Evolutionary conservation across 2,888 invertebrate genomes (phyloP), one percentile per base, ranked within the genome.

Genomic region (Polymixis flavicincta): DNA sequence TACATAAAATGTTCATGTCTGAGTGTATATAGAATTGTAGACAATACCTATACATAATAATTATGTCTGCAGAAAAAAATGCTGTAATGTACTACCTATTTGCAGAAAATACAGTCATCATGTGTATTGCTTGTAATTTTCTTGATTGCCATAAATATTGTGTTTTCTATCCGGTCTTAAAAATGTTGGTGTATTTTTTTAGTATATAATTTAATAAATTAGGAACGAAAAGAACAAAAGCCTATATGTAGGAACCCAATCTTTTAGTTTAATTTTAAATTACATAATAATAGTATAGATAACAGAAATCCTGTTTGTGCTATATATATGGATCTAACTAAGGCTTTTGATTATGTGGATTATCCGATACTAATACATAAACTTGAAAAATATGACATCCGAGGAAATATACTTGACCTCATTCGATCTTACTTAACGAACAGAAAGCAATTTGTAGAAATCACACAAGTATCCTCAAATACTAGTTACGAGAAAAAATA

Each of bases 81-180:
- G 48, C 48, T 71, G 14, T 61, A 82, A 74, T 82, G n/a, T 8
- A 52, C 42, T 45, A 45, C 42, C 42, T 45, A 83, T 70, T 82
- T 67, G 52, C 32, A 61, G 45, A 9, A 76, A 82, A 67, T 60
- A 72, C 63, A 64, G 66, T 60, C 19, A 67, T 76, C 17, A 54
- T 48, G 32, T 2, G 55, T 60, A 45, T 60, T 48, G 45, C 1
- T 42, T 19, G 19, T 65, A 68, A 78, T 78, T 74, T 68, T 48
- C 70, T 61, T 28, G 60, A 80, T 72, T 80, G 68, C 7, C 32
- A 25, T 50, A 48, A 57, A 64, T 54, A 42, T 57, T 48, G 7
- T 28, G 1, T 80, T 70, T 66, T 28, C 45, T 55, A 57, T 68
- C 9, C 42, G 8, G 42, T 42, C 45, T 61, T 66, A 66, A 37